These are phyloP conservation scores for Philotrypesis tridentata DNA, from an alignment of 1,140 invertebrate genomes.

Conservation along the genomic window DNA sequence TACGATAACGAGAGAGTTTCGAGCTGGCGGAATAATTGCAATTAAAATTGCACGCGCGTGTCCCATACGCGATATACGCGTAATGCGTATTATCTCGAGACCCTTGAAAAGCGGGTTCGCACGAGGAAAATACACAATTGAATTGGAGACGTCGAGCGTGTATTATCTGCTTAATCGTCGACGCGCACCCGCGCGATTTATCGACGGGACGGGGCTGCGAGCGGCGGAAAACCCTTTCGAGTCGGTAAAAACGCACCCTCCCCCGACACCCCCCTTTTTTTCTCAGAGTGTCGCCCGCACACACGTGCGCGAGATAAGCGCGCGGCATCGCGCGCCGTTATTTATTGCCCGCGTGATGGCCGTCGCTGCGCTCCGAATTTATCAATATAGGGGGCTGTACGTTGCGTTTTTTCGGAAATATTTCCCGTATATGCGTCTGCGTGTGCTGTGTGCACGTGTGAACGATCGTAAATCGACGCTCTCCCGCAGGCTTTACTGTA, in stretches of 20 bases:
- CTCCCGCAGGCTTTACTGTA: background rate
- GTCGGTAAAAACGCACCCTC: no score
- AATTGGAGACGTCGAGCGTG: background rate
- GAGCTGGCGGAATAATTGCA: no score
- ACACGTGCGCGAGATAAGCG: conserved; percentile 3
- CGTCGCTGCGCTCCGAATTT: background rate
- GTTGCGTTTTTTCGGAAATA: no score
- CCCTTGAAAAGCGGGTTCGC: background rate
- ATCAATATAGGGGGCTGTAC: background rate
- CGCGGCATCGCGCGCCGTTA: background rate
- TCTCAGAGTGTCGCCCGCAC: background rate
- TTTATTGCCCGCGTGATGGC: conserved; percentile 7
- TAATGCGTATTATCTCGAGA: no score
- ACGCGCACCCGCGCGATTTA: background rate
- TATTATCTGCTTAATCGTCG: background rate
- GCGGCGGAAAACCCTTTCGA: background rate
- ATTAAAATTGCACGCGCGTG: no score
- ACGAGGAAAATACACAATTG: background rate
- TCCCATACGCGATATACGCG: no score
- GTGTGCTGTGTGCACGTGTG: no score
- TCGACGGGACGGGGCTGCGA: background rate
- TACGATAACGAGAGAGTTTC: no score
- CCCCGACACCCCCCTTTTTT: background rate
- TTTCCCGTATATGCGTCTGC: no score
- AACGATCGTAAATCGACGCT: conserved; percentile 6